Evolutionary conservation across 2,797 vertebrate genomes (phyloP).

Genomic region (Acanthopagrus latus): DNA sequence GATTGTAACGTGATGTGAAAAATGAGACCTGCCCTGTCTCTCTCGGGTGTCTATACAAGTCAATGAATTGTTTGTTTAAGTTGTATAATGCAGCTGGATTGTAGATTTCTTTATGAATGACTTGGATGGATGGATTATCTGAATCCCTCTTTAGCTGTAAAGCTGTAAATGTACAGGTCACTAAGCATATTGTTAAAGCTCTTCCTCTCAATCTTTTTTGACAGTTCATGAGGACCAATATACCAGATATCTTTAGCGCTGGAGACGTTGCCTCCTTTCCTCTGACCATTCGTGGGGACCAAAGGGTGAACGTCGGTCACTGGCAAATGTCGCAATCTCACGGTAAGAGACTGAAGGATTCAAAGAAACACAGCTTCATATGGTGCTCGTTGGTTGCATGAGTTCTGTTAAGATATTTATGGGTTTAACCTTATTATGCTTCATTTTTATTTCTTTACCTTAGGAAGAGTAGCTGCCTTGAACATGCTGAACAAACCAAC

Average conservation of each 20-base stretch:
- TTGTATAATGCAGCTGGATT: no score
- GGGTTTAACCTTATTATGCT: not conserved
- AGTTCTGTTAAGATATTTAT: not conserved
- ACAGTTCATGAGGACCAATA: constrained; percentile 90
- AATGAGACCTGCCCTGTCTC: no score
- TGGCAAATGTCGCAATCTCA: constrained; percentile 92
- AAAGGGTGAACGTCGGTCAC: constrained; percentile 86
- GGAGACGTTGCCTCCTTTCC: constrained; percentile 92
- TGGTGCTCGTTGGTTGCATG: not conserved
- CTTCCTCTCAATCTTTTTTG: constrained; percentile 7
- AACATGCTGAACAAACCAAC: constrained; percentile 88
- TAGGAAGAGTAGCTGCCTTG: constrained; percentile 89
- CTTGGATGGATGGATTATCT: not conserved
- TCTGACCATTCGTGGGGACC: constrained; percentile 80
- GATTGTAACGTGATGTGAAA: no score
- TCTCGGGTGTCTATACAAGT: no score
- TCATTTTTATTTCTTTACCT: not conserved
- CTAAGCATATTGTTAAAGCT: not conserved
- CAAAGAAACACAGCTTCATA: not conserved
- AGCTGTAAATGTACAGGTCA: not conserved
- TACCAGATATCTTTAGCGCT: constrained; percentile 87
- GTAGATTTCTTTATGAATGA: no score
- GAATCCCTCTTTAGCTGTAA: not conserved
- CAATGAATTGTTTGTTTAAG: no score
- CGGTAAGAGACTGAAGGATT: constrained; percentile 75